Evolutionary conservation across 2,113 vertebrate genomes (phyloP), one percentile per base, ranked within the genome.

Genomic region (Circaetus gallicus): DNA sequence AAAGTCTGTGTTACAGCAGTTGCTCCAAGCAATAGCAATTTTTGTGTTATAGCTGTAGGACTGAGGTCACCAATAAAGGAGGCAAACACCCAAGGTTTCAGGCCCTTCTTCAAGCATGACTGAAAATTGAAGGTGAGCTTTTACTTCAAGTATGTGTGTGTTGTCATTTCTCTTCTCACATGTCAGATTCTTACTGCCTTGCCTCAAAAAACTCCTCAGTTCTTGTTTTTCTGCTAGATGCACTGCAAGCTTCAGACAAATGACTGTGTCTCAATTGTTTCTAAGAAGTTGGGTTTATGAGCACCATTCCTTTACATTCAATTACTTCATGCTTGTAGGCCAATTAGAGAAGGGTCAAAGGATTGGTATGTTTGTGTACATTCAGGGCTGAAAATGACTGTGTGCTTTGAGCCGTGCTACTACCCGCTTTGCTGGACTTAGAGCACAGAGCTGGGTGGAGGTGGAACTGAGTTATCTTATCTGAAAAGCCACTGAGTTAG

Each of bases 381-480:
- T 66, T 52, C 58, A 77, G 34, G 25, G 66, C 16, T 89, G 86
- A 92, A 92, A 89, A 55, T 53, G 16, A 49, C 42, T 50, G 11
- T 25, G 21, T 67, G 59, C 22, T 85, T 62, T 73, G 28, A 86
- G 45, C 25, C 0, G 0, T 59, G 26, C 40, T 86, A 20, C 42
- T 32, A 7, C 38, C 31, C 2, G 3, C 62, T 93, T 62, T 59
- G 73, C 49, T 95, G 73, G 70, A 43, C 38, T 76, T 20, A 1
- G 50, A 66, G n/a, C 1, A 4, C 18, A 63, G 70, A 77, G 29
- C 32, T 89, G 89, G 91, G 93, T 82, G 94, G 84, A 87, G 91
- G 18, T 34, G 24, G 38, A 80, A 90, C 87, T 91, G 79, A 17
- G 52, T 61, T 91, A 93, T 85, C 95, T 96, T 91, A 93, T 93